Base-by-base conservation (phyloP, 2,888 invertebrate genomes). In the Anoplius nigerrimus region DNA sequence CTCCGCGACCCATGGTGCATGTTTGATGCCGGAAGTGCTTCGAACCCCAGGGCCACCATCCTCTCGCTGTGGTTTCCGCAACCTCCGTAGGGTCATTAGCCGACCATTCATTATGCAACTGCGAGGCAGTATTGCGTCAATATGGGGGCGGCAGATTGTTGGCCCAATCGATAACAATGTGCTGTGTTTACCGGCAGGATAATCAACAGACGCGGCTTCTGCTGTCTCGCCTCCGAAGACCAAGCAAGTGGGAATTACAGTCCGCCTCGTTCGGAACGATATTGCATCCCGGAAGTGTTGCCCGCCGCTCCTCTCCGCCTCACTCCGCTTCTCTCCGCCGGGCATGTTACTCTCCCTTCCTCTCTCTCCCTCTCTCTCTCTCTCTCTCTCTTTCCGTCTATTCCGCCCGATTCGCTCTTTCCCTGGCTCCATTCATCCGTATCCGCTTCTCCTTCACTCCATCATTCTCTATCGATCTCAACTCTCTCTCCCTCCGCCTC, bases 81-180 rank as follows among this genome's bases (percentile, higher is more conserved):
- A 85, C 82, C 85, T 83, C 84, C 84, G 85, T 85, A 82, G 85
- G 84, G 85, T 85, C 85, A 85, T 85, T 85, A 85, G 85, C 85
- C 81, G 84, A 83, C 85, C 85, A 85, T 85, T 85, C 85, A 85
- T 86, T 85, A 85, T 85, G 86, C 86, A 85, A 84, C 84, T 85
- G 84, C 78, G 77, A 83, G 77, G 80, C 83, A 82, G 82, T 86
- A 85, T 85, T 84, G 84, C 85, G 85, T 85, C 85, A 85, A 85
- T 85, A 85, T 80, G 75, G 80, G 61, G 69, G 75, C 73, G 74
- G 78, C 82, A 82, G 84, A 86, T 85, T 85, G 85, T 85, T 86
- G 83, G 81, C 73, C 82, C 85, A 86, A 85, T 85, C 85, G 86
- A 85, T 85, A 86, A 85, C 86, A 84, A 85, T 83, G 84, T 82